phyloP scores from a whole-genome alignment of 2,888 invertebrate species.

The Nomada ruficornis region DNA sequence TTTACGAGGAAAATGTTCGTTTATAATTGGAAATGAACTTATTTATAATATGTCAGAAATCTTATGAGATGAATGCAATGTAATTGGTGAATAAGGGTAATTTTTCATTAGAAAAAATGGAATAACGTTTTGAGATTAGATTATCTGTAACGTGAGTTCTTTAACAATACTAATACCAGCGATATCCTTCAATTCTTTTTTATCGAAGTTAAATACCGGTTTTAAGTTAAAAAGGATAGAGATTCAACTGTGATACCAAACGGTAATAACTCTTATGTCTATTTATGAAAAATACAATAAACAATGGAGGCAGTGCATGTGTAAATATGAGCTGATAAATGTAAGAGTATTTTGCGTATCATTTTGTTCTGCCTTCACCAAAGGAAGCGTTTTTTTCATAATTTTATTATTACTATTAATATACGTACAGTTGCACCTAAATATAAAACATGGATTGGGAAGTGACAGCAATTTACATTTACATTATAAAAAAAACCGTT shows the following conservation, averaged over 20 bases:
- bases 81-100: slow-evolving; percentile 8
- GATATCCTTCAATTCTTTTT: no score
- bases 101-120: not conserved
- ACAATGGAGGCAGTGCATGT: no score
- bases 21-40: slow-evolving; percentile 4
- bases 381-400: not conserved
- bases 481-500: slow-evolving; percentile 13
- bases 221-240: not conserved
- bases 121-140: slow-evolving; percentile 8
- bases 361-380: not conserved
- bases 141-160: not conserved
- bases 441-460: not conserved
- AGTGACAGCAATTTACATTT: slow-evolving; percentile 3
- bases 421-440: no score
- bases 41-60: not conserved
- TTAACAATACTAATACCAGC: not conserved
- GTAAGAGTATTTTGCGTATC: slow-evolving; percentile 1
- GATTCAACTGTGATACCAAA: no score
- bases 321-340: not conserved
- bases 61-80: slow-evolving; percentile 8
- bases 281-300: no score
- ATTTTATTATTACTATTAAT: not conserved
- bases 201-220: no score
- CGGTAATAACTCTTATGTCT: no score
- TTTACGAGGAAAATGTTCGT: slow-evolving; percentile 4